Percentiles rank a stretch among this genome's conserved stretches.
These are phyloP conservation scores for Eriosoma lanigerum DNA, from an alignment of 1,140 invertebrate genomes.

Conservation along the genomic window DNA sequence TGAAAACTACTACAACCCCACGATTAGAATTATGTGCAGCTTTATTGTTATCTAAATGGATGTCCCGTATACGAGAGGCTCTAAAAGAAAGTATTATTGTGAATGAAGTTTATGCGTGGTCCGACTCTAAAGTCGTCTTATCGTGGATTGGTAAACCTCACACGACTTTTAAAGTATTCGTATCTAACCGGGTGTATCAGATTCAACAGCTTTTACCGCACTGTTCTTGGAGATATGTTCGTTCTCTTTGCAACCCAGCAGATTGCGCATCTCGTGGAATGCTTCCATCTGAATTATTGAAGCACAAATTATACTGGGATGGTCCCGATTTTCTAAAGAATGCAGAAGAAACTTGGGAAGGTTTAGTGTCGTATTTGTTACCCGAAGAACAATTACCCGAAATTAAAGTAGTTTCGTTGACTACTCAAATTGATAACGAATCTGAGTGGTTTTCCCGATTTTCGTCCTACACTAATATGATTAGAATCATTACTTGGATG, in stretches of 20 bases:
- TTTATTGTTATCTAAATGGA: slow-evolving; percentile 17
- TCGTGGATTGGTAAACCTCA: slow-evolving; percentile 56
- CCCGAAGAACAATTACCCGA: too few species aligned
- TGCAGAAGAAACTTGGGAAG: background rate
- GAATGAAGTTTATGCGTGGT: slow-evolving; percentile 51
- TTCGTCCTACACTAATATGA: too few species aligned
- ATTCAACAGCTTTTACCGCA: background rate
- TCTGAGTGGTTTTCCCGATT: too few species aligned
- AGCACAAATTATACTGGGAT: background rate
- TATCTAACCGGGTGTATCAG: slow-evolving; percentile 4
- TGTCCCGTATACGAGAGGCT: background rate
- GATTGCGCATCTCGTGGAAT: slow-evolving; percentile 52
- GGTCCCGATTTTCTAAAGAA: background rate
- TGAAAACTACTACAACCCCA: slow-evolving; percentile 53
- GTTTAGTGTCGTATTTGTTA: too few species aligned
- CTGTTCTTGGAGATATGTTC: slow-evolving; percentile 55
- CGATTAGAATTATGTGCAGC: slow-evolving; percentile 54
- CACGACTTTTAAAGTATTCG: slow-evolving; percentile 55
- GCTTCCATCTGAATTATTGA: background rate
- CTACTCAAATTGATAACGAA: too few species aligned
- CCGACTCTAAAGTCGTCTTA: slow-evolving; percentile 56
- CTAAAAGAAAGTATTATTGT: background rate
- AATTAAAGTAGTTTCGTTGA: too few species aligned
- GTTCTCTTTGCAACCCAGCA: slow-evolving; percentile 55
- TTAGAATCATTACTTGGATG: too few species aligned